A percentile compares a stretch with the other conserved stretches of the same genome.
These are phyloP conservation scores for Artemia franciscana DNA, from an alignment of 1,140 invertebrate genomes.

Conservation along the genomic window DNA sequence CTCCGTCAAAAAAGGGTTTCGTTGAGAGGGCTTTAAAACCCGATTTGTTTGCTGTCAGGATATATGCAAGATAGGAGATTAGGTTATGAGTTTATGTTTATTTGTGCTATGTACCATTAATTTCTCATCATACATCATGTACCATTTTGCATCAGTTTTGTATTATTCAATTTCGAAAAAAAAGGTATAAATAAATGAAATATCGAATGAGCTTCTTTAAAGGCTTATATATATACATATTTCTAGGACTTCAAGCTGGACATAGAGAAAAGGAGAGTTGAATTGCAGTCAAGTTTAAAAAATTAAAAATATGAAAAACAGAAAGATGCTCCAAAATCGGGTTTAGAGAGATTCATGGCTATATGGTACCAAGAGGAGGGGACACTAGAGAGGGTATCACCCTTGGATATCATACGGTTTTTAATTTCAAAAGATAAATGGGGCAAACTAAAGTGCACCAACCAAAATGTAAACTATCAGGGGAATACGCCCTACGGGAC, in stretches of 20 bases:
- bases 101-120: too few species aligned
- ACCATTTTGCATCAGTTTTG: not conserved
- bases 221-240: too few species aligned
- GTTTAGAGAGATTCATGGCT: not conserved
- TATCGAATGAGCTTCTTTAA: not conserved
- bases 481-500: not conserved
- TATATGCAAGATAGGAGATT: too few species aligned
- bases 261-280: not conserved
- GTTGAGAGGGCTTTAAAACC: not conserved
- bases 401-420: not conserved
- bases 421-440: not conserved
- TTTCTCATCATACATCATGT: too few species aligned
- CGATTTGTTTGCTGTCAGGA: not conserved
- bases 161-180: not conserved
- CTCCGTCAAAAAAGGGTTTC: not conserved
- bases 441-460: not conserved
- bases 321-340: not conserved
- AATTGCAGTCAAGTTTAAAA: not conserved
- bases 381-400: not conserved
- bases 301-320: not conserved
- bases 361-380: not conserved
- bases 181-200: not conserved
- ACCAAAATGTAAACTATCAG: not conserved
- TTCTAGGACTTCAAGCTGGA: not conserved
- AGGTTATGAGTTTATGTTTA: too few species aligned